Conservation (phyloP, 1,140 invertebrate species). For the Sycophaga agraensis region DNA sequence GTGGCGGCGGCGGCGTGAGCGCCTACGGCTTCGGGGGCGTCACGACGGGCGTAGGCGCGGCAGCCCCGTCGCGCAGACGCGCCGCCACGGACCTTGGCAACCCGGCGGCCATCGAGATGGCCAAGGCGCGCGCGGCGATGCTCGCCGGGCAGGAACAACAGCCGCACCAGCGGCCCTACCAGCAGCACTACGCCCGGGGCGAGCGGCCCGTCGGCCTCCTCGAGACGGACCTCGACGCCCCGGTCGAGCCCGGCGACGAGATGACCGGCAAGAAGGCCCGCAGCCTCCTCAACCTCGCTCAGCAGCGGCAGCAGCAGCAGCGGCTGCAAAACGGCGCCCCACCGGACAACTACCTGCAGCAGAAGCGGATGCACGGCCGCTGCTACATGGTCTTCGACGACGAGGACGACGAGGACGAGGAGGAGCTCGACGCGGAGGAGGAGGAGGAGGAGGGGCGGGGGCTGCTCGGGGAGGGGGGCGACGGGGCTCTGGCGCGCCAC, state of each 20-base stretch:
- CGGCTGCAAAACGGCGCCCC: constrained; percentile 43
- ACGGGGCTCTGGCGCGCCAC: not conserved
- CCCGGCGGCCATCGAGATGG: constrained; percentile 56
- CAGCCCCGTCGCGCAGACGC: constrained; percentile 51
- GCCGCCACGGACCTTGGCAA: constrained; percentile 54
- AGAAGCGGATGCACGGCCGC: not conserved
- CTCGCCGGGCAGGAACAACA: constrained; percentile 40
- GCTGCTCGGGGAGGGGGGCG: no score
- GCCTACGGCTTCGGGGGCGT: constrained; percentile 9
- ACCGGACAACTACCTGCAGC: no score
- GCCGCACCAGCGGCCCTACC: constrained; percentile 19
- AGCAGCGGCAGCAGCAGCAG: constrained; percentile 51
- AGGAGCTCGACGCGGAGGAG: no score
- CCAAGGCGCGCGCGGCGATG: constrained; percentile 56
- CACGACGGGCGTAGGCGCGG: constrained; percentile 12
- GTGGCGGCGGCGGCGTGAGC: constrained; percentile 18
- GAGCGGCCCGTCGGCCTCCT: constrained; percentile 66
- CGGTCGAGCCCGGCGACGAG: constrained; percentile 48
- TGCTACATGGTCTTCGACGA: constrained; percentile 15
- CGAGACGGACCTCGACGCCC: constrained; percentile 83
- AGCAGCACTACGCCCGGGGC: constrained; percentile 27
- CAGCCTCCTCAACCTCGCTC: constrained; percentile 76
- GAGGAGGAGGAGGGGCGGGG: no score
- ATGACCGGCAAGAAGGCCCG: constrained; percentile 69
- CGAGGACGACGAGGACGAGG: constrained; percentile 29